Evolutionary conservation across 37 sponge, comb jelly and placozoan species (phyloP), one percentile per base, ranked within the genome.

Genomic region (Lycopodina hypogea): DNA sequence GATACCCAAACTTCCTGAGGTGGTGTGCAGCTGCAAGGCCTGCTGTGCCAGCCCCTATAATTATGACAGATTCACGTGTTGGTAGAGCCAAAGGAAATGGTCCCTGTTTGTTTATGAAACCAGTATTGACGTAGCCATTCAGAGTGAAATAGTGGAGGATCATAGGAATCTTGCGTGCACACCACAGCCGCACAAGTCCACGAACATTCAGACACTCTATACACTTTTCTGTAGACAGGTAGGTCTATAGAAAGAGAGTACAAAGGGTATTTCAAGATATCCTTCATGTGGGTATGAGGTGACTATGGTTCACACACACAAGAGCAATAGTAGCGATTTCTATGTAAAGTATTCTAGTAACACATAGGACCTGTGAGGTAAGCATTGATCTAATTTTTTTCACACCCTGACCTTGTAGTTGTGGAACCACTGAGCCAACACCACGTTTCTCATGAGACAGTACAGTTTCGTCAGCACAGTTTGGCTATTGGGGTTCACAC

Each of bases 401-500:
- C n/a, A n/a, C n/a, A n/a, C n/a, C n/a, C n/a, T n/a, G n/a, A 86
- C 89, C 69, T 78, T 95, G 72, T 81, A 83, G 74, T 88, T 88
- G 58, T 34, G 56, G 81, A 88, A 85, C 95, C 95, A 95, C 53
- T 90, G 83, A 38, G 89, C 86, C 15, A 95, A 78, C n/a, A 90
- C 76, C 50, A 90, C 65, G 69, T 95, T 95, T 30, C 95, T 75
- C 55, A 95, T 70, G 56, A 88, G 82, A 56, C 90, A 84, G 71
- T 90, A 95, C 18, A 88, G 60, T 48, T 91, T 87, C 42, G 80
- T 33, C 36, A 40, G 65, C 0, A 87, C 80, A 3, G 79, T 53
- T 36, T 80, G 71, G 50, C 42, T 41, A 59, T 80, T 80, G 29
- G 59, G 9, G 29, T 68, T 56, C 8, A 67, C 30, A 4, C 42